Evolutionary conservation across 2,797 vertebrate species (phyloP).

Genomic region (Poecilia wingei): DNA sequence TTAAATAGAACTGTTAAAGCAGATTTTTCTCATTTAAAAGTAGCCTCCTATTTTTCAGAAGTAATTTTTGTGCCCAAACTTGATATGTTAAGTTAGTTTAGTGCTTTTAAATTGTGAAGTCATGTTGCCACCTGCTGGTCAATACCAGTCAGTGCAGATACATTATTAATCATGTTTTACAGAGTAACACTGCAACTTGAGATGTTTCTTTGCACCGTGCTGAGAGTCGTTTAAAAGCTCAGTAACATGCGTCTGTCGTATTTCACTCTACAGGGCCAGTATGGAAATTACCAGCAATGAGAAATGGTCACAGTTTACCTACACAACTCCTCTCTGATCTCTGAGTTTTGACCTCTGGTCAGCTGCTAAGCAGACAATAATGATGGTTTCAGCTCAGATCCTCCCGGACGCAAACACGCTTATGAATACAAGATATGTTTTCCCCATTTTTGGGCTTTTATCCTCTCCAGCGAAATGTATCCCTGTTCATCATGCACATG

Average conservation of each 20-base stretch:
- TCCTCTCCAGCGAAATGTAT: slow-evolving; percentile 52
- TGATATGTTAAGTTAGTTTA: slow-evolving; percentile 48
- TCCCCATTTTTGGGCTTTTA: slow-evolving; percentile 37
- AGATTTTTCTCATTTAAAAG: slow-evolving; percentile 52
- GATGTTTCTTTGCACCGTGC: slow-evolving; percentile 58
- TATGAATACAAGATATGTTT: slow-evolving; percentile 47
- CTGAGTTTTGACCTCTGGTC: slow-evolving; percentile 79
- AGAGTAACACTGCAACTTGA: slow-evolving; percentile 55
- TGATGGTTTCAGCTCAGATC: slow-evolving; percentile 79
- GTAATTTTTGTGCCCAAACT: slow-evolving; percentile 56
- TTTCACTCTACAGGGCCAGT: slow-evolving; percentile 89
- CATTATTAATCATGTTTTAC: slow-evolving; percentile 61
- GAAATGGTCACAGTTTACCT: slow-evolving; percentile 78
- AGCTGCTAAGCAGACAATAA: slow-evolving; percentile 69
- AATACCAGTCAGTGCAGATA: slow-evolving; percentile 65
- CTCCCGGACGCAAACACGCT: slow-evolving; percentile 59
- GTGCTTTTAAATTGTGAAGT: slow-evolving; percentile 64
- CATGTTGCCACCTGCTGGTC: slow-evolving; percentile 84
- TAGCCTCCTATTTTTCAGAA: slow-evolving; percentile 44
- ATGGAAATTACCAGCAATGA: slow-evolving; percentile 99
- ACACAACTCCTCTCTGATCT: slow-evolving; percentile 72
- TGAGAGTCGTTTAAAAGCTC: slow-evolving; percentile 46
- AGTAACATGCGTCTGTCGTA: slow-evolving; percentile 55
- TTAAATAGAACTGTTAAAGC: slow-evolving; percentile 55
- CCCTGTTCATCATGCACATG: slow-evolving; percentile 40